These are phyloP conservation scores for Steatornis caripensis DNA, from an alignment of 2,113 vertebrate genomes.

Conservation along the genomic window DNA sequence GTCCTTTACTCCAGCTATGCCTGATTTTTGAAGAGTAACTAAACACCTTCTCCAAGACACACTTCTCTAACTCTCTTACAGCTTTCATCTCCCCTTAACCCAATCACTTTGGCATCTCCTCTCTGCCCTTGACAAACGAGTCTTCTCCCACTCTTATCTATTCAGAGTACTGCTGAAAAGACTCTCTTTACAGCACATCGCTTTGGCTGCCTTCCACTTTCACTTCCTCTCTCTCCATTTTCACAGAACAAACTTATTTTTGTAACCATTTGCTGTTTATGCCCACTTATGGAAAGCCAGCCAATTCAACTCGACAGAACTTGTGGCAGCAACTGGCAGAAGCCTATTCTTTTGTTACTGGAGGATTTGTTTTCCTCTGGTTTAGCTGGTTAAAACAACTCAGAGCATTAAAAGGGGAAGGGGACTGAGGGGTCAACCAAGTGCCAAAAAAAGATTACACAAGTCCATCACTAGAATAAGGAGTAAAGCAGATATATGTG, in stretches of 20 bases:
- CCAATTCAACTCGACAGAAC: background rate
- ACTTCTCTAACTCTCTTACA: background rate
- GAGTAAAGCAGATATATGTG: background rate
- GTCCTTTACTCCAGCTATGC: background rate
- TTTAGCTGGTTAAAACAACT: background rate
- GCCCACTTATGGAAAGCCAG: background rate
- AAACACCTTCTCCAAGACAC: background rate
- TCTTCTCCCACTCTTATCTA: conserved; percentile 26
- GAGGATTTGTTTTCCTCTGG: background rate
- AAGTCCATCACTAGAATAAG: background rate
- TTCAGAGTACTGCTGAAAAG: background rate
- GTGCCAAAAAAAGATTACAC: background rate
- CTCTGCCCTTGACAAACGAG: background rate
- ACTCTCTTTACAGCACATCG: background rate
- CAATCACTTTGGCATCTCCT: background rate
- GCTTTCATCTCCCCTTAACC: background rate
- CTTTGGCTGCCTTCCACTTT: conserved; percentile 11
- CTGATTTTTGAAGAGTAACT: background rate
- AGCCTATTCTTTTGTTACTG: background rate
- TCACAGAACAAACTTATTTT: conserved; percentile 32
- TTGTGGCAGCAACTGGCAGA: background rate
- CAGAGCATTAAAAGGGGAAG: background rate
- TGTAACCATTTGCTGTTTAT: conserved; percentile 6
- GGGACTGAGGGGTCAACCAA: background rate
- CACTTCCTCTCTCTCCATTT: background rate